phyloP scores from a whole-genome alignment of 2,888 invertebrate genomes.

The Creontiades dilutus region DNA sequence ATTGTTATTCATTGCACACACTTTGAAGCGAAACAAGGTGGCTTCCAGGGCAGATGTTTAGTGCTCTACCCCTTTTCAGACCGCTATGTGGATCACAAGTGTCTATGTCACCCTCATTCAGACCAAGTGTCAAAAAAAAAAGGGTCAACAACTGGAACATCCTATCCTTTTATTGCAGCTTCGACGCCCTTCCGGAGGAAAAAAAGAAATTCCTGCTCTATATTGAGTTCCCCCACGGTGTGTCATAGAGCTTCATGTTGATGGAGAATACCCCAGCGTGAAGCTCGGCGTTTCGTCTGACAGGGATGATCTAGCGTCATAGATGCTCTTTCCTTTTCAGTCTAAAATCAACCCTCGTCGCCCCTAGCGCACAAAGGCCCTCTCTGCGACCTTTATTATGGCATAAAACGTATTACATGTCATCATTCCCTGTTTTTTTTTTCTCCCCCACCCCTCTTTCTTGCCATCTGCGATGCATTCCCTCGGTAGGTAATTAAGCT shows the following conservation, averaged over 20 bases:
- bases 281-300: not conserved
- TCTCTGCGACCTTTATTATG: not conserved
- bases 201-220: conserved; percentile 4
- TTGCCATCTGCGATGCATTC: conserved; percentile 44
- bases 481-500: conserved; percentile 47
- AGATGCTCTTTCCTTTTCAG: not conserved
- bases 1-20: not conserved
- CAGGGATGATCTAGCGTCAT: not conserved
- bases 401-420: conserved; percentile 36
- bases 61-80: not conserved
- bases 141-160: conserved; percentile 53
- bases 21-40: not conserved
- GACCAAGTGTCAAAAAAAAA: not conserved
- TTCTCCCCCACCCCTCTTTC: not conserved
- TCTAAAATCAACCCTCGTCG: not conserved
- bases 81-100: conserved; percentile 20
- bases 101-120: conserved; percentile 33
- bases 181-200: conserved; percentile 27
- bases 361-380: not conserved
- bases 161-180: conserved; percentile 37
- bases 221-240: not conserved
- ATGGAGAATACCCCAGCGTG: not conserved
- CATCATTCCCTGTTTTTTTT: not conserved
- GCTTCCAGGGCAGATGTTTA: conserved; percentile 33
- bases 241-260: not conserved